Conservation (phyloP, 2,888 invertebrate genomes). For the Athrips mouffetella region DNA sequence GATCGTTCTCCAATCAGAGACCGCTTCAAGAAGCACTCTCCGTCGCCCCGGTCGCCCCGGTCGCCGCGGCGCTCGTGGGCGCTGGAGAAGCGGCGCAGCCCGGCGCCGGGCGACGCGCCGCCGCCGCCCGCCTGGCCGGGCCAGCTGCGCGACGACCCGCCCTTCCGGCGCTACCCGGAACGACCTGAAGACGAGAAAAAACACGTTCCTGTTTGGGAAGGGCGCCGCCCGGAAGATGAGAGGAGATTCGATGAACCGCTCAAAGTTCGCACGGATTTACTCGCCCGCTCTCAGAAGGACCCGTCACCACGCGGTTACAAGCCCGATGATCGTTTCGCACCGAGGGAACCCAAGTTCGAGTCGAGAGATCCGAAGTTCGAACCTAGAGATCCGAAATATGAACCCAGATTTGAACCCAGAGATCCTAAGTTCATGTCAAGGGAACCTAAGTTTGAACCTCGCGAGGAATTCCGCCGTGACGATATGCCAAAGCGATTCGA, state of each 20-base stretch:
- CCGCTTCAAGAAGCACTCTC: constrained; percentile 53
- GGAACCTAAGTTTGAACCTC: constrained; percentile 11
- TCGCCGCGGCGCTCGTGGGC: constrained; percentile 69
- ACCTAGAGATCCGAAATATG: constrained; percentile 16
- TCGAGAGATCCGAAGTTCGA: constrained; percentile 14
- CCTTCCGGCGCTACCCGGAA: constrained; percentile 25
- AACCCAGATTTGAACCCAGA: constrained; percentile 18
- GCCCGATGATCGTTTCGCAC: constrained; percentile 21
- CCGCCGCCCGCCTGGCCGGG: constrained; percentile 65
- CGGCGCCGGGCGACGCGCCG: constrained; percentile 48
- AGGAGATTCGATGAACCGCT: constrained; percentile 14
- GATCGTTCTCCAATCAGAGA: constrained; percentile 55
- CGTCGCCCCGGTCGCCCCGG: constrained; percentile 46
- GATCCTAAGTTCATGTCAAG: constrained; percentile 2
- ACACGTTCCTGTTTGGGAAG: constrained; percentile 28
- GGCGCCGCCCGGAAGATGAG: constrained; percentile 19
- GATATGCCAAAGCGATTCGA: constrained; percentile 7
- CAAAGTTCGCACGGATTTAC: constrained; percentile 23
- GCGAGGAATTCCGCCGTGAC: constrained; percentile 10
- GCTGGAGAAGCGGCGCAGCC: constrained; percentile 58
- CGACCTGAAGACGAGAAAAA: constrained; percentile 11
- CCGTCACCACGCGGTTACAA: constrained; percentile 23
- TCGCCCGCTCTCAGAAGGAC: constrained; percentile 5
- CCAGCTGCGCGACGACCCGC: constrained; percentile 31
- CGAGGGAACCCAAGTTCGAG: constrained; percentile 14